These are phyloP conservation scores for Psylliodes chrysocephalus DNA, from an alignment of 2,888 invertebrate genomes.

Conservation along the genomic window DNA sequence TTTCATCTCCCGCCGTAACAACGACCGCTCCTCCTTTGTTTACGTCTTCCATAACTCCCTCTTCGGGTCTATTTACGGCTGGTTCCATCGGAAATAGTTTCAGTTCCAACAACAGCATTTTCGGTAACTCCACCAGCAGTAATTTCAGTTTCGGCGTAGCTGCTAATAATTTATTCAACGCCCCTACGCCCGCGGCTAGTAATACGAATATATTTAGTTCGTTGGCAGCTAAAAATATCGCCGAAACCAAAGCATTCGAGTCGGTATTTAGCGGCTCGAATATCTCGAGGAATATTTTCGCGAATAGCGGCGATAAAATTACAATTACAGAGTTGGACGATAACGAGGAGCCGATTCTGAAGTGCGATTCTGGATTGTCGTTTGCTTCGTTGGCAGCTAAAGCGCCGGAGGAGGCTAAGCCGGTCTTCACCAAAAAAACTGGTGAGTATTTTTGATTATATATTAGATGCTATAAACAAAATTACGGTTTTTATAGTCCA, in stretches of 20 bases:
- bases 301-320: not conserved
- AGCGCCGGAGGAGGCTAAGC: conserved; percentile 40
- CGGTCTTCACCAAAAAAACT: conserved; percentile 45
- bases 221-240: not conserved
- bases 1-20: too few species aligned
- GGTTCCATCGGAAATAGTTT: not conserved
- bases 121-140: conserved; percentile 12
- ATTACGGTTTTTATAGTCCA: too few species aligned
- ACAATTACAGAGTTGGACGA: conserved; percentile 45
- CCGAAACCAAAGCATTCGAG: not conserved
- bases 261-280: not conserved
- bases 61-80: not conserved
- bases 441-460: conserved; percentile 32
- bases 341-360: conserved; percentile 56
- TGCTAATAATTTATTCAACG: not conserved
- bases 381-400: conserved; percentile 61
- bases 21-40: too few species aligned
- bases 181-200: not conserved
- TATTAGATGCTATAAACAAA: not conserved
- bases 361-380: conserved; percentile 56
- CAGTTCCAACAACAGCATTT: conserved; percentile 8
- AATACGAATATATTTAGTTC: not conserved
- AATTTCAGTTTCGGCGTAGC: conserved; percentile 24
- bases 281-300: not conserved
- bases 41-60: not conserved